Percentiles rank a stretch among this genome's conserved stretches.
These are phyloP conservation scores for Hermetia illucens DNA, from an alignment of 1,140 invertebrate species.

Conservation along the genomic window DNA sequence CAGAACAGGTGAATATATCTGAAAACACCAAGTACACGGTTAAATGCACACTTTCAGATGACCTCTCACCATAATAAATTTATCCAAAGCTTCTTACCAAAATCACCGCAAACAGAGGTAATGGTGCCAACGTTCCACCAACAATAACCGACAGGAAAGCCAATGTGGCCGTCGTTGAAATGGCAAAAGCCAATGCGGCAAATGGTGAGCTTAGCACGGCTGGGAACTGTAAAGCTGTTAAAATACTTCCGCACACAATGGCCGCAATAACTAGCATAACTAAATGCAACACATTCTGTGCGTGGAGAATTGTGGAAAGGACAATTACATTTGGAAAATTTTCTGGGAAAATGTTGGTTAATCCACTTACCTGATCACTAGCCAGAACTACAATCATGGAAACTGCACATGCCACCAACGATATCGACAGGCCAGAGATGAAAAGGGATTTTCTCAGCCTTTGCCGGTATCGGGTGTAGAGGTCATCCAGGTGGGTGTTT, in stretches of 20 bases:
- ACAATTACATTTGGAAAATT: background rate
- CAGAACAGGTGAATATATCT: no score
- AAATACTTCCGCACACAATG: conserved; percentile 23
- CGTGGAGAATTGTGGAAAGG: conserved; percentile 2
- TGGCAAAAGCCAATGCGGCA: conserved; percentile 26
- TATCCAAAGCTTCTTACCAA: conserved; percentile 31
- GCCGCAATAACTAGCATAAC: conserved; percentile 18
- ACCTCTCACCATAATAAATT: background rate
- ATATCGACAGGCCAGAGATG: conserved; percentile 24
- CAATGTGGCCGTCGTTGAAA: conserved; percentile 26
- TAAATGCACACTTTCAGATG: no score
- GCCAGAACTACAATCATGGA: conserved; percentile 25
- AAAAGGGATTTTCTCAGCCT: conserved; percentile 29
- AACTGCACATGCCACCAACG: conserved; percentile 25
- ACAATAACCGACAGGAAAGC: conserved; percentile 27
- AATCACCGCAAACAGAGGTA: conserved; percentile 48
- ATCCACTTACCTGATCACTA: conserved; percentile 19
- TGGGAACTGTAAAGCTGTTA: conserved; percentile 28
- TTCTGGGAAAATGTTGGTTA: background rate
- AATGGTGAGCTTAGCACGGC: conserved; percentile 26
- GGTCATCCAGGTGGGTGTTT: conserved; percentile 28
- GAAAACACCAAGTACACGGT: no score
- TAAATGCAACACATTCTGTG: conserved; percentile 18
- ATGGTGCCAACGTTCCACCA: conserved; percentile 33
- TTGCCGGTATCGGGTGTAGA: conserved; percentile 29